A percentile compares a stretch with the other conserved stretches of the same genome.
Evolutionary conservation across 2,797 vertebrate genomes (phyloP).

Genomic region (Aldrovandia affinis): DNA sequence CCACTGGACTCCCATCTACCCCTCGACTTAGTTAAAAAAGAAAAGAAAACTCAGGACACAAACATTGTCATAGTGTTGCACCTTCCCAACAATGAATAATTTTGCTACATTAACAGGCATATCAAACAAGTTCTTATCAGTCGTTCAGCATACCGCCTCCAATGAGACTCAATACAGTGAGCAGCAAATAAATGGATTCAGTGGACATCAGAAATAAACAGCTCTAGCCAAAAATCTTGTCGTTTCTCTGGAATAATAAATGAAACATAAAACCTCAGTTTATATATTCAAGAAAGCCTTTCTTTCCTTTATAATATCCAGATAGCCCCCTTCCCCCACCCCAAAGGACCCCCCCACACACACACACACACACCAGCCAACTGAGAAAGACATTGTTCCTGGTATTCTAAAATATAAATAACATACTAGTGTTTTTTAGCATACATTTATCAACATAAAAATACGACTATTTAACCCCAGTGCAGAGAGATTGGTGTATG

Average conservation of each 20-base stretch:
- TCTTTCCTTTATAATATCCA: conserved; percentile 10
- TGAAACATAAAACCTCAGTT: background rate
- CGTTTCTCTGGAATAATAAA: background rate
- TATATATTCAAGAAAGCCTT: conserved; percentile 15
- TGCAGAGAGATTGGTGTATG: background rate
- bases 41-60: conserved; percentile 31
- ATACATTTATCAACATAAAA: background rate
- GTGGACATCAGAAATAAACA: conserved; percentile 7
- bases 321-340: too few relatives aligned
- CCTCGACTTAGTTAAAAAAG: too few relatives aligned
- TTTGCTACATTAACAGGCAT: conserved; percentile 12
- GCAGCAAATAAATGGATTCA: conserved; percentile 1
- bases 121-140: conserved; percentile 31
- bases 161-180: conserved; percentile 20
- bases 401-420: too few relatives aligned
- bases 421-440: background rate
- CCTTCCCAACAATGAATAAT: conserved; percentile 16
- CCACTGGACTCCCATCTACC: too few relatives aligned
- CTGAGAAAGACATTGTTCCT: too few relatives aligned
- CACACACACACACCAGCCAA: too few relatives aligned
- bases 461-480: too few relatives aligned
- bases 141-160: conserved; percentile 18
- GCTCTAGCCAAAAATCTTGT: conserved; percentile 12
- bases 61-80: conserved; percentile 12
- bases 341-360: too few relatives aligned